Conservation (phyloP, 2,797 vertebrate species). For the Poecilia gillii region DNA sequence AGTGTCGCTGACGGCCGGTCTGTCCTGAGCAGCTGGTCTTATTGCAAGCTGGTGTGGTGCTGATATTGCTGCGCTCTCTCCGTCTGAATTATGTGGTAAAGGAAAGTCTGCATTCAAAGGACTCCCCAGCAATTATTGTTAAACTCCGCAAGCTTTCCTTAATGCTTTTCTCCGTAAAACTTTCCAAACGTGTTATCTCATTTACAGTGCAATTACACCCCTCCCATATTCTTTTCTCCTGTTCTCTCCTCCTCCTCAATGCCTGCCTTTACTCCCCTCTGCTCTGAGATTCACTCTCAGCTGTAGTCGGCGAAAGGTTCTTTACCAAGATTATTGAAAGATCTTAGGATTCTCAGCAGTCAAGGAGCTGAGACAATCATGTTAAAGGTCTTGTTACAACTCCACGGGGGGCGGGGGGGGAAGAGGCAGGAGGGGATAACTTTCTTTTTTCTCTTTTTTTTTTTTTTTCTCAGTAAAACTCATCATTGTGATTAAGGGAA, state of each 20-base stretch:
- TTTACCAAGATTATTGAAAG: conserved; percentile 51
- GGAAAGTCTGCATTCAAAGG: conserved; percentile 39
- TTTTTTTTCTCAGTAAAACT: conserved; percentile 18
- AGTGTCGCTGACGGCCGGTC: conserved; percentile 29
- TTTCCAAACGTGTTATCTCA: conserved; percentile 31
- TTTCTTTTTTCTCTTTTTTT: background rate
- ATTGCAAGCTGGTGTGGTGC: background rate
- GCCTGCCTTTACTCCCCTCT: conserved; percentile 20
- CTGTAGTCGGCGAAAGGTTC: conserved; percentile 35
- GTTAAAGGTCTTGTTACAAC: conserved; percentile 54
- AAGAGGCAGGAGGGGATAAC: conserved; percentile 10
- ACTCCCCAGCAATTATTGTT: conserved; percentile 52
- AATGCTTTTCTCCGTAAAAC: conserved; percentile 24
- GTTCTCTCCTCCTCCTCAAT: conserved; percentile 4
- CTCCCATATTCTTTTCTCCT: background rate
- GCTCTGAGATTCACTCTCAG: conserved; percentile 42
- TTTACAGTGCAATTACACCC: conserved; percentile 26
- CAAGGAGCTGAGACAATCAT: conserved; percentile 38
- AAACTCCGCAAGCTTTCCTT: conserved; percentile 22
- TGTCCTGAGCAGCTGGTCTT: conserved; percentile 37
- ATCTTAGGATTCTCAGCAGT: conserved; percentile 44
- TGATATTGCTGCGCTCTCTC: background rate
- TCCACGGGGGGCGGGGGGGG: background rate
- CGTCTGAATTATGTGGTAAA: conserved; percentile 50
- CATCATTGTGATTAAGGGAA: conserved; percentile 39